Evolutionary conservation across 2,113 vertebrate species (phyloP).

Genomic region (Ramphastos sulfuratus): DNA sequence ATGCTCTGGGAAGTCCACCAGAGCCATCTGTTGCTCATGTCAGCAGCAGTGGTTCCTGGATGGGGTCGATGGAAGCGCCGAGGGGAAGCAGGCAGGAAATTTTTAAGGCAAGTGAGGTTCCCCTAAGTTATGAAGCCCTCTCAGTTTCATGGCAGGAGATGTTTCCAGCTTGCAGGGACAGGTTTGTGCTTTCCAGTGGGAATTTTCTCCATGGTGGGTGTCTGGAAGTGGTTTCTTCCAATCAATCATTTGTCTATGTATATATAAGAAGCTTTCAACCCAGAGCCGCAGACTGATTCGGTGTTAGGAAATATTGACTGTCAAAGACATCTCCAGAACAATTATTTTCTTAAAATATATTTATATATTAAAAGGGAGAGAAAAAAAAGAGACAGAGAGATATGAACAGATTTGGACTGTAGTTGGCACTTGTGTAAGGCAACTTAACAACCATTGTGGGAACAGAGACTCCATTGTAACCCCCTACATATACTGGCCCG

Average conservation of each 20-base stretch:
- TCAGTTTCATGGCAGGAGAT: neutral
- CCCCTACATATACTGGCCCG: neutral
- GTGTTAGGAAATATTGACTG: constrained; percentile 31
- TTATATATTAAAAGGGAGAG: neutral
- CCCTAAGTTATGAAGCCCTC: neutral
- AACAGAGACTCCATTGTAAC: constrained; percentile 52
- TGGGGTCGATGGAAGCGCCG: neutral
- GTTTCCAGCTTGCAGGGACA: neutral
- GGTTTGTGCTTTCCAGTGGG: neutral
- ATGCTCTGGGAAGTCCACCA: neutral
- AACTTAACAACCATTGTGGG: neutral
- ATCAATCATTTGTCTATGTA: neutral
- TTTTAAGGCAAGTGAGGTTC: neutral
- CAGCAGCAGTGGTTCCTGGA: neutral
- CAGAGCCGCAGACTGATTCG: neutral
- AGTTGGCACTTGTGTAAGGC: constrained; percentile 23
- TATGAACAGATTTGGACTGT: constrained; percentile 24
- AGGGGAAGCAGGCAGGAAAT: neutral
- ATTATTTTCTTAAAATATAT: constrained; percentile 19
- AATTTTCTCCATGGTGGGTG: neutral
- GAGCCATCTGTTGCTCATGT: neutral
- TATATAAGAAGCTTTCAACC: neutral
- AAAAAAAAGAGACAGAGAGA: neutral
- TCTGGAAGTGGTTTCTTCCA: constrained; percentile 14
- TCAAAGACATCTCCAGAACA: constrained; percentile 43